phyloP scores from a whole-genome alignment of 2,888 invertebrate species.

The Drosophila conformis region DNA sequence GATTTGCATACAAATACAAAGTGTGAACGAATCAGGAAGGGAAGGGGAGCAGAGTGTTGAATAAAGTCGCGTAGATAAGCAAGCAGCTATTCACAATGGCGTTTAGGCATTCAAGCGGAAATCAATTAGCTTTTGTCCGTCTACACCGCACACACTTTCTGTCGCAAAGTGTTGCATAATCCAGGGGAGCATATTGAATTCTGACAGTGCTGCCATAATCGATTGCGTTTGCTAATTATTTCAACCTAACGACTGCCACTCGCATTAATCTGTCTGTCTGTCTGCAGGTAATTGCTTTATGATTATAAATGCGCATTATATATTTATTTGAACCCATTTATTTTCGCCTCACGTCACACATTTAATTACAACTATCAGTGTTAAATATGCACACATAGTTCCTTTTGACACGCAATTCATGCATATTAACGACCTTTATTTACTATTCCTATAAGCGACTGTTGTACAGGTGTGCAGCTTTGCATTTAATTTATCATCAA shows the following conservation, averaged over 20 bases:
- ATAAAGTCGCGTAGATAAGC: constrained; percentile 42
- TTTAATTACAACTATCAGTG: constrained; percentile 41
- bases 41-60: constrained; percentile 23
- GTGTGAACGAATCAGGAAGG: not conserved
- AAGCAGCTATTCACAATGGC: constrained; percentile 50
- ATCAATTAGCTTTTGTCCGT: constrained; percentile 58
- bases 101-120: constrained; percentile 63
- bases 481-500: not conserved
- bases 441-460: not conserved
- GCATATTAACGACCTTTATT: constrained; percentile 54
- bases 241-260: constrained; percentile 22
- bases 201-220: constrained; percentile 45
- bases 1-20: constrained; percentile 68
- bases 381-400: constrained; percentile 42
- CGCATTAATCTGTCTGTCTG: constrained; percentile 9
- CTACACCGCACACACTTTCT: not conserved
- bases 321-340: not conserved
- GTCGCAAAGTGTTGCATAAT: constrained; percentile 32
- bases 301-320: constrained; percentile 7
- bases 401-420: constrained; percentile 53
- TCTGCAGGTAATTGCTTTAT: constrained; percentile 3
- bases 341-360: constrained; percentile 5
- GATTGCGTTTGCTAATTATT: constrained; percentile 49
- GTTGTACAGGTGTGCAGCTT: not conserved
- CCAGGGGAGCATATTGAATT: constrained; percentile 33